Evolutionary conservation across 2,888 invertebrate species (phyloP).

Genomic region (Rhodophaea formosa): DNA sequence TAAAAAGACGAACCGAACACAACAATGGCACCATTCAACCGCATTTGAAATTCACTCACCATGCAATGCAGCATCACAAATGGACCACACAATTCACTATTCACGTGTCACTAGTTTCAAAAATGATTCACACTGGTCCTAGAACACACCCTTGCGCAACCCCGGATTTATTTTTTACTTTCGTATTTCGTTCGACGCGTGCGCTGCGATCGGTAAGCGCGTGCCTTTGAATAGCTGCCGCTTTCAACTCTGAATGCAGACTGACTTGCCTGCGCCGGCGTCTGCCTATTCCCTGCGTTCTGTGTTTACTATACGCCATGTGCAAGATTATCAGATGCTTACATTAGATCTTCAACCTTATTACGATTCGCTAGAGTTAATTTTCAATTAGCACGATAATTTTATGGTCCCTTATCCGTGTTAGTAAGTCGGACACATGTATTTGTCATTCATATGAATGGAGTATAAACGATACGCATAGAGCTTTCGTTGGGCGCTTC

Average conservation of each 20-base stretch:
- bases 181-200: slow-evolving; percentile 55
- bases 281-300: slow-evolving; percentile 45
- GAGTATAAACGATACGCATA: slow-evolving; percentile 70
- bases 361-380: neutral
- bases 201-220: slow-evolving; percentile 54
- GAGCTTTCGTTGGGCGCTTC: slow-evolving; percentile 71
- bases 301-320: slow-evolving; percentile 75
- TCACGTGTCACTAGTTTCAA: slow-evolving; percentile 46
- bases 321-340: slow-evolving; percentile 58
- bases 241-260: slow-evolving; percentile 59
- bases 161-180: slow-evolving; percentile 49
- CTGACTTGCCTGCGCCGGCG: slow-evolving; percentile 63
- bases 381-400: slow-evolving; percentile 29
- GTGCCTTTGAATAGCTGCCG: slow-evolving; percentile 60
- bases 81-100: slow-evolving; percentile 47
- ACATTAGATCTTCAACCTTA: slow-evolving; percentile 42
- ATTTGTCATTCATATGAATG: slow-evolving; percentile 78
- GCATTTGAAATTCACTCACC: slow-evolving; percentile 71
- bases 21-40: slow-evolving; percentile 72
- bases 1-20: slow-evolving; percentile 47
- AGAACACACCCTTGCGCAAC: slow-evolving; percentile 59
- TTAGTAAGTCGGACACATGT: slow-evolving; percentile 73
- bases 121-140: slow-evolving; percentile 52
- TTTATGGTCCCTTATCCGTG: slow-evolving; percentile 59
- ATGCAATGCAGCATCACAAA: slow-evolving; percentile 65